phyloP scores from a whole-genome alignment of 2,888 invertebrate genomes.

The Drosophila birchii region DNA sequence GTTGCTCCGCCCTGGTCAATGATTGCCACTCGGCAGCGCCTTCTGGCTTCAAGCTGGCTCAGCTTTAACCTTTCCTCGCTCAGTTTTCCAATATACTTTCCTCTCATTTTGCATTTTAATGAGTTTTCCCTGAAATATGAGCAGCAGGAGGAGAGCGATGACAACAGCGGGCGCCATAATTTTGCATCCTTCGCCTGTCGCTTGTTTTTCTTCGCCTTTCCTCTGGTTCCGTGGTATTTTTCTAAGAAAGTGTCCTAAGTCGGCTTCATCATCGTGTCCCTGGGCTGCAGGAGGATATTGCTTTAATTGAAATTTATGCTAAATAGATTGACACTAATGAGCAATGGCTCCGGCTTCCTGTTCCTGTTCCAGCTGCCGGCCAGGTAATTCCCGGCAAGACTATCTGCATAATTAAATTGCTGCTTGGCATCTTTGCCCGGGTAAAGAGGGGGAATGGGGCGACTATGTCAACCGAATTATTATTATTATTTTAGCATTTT shows the following conservation, averaged over 20 bases:
- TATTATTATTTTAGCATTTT: constrained; percentile 53
- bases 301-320: constrained; percentile 82
- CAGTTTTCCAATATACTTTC: constrained; percentile 48
- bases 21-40: constrained; percentile 7
- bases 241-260: constrained; percentile 67
- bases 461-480: constrained; percentile 65
- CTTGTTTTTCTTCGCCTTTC: constrained; percentile 25
- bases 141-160: constrained; percentile 31
- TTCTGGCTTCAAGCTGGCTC: background rate
- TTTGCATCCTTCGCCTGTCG: constrained; percentile 42
- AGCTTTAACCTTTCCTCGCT: constrained; percentile 2
- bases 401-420: constrained; percentile 78
- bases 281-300: constrained; percentile 76
- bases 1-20: constrained; percentile 34
- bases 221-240: constrained; percentile 45
- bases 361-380: constrained; percentile 14
- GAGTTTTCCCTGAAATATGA: constrained; percentile 76
- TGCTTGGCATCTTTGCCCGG: constrained; percentile 34
- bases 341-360: constrained; percentile 65
- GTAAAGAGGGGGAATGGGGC: no score
- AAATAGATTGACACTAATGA: constrained; percentile 81
- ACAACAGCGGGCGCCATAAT: constrained; percentile 57
- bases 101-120: constrained; percentile 77
- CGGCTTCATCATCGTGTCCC: constrained; percentile 47
- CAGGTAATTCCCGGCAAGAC: constrained; percentile 64